Conservation (phyloP, 92 coral and sea anemone genomes). For the Anthopleura xanthogrammica region DNA sequence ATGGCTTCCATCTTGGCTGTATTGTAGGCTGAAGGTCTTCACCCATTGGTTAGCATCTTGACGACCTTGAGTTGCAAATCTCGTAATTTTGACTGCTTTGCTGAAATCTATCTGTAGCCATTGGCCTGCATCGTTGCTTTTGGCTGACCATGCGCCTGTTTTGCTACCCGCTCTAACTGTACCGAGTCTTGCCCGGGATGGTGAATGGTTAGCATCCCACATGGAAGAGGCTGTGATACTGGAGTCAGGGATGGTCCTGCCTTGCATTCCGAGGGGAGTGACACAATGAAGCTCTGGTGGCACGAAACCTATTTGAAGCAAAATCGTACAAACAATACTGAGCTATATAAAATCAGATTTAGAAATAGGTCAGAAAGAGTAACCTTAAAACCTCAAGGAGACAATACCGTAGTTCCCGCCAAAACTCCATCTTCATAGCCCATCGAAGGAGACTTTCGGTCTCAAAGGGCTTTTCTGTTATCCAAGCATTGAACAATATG, state of each 20-base stretch:
- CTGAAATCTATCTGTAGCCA: conserved; percentile 9
- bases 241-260: conserved; percentile 16
- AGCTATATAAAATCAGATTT: too few relatives aligned
- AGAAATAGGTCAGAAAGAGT: background rate
- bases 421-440: too few relatives aligned
- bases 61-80: conserved; percentile 30
- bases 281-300: conserved; percentile 7
- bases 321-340: background rate
- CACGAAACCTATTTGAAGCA: conserved; percentile 1
- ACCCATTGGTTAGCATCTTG: conserved; percentile 37
- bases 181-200: conserved; percentile 23
- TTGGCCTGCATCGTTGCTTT: conserved; percentile 17
- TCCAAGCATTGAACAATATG: too few relatives aligned
- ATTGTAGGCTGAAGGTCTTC: conserved; percentile 11
- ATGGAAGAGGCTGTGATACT: conserved; percentile 35
- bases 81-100: conserved; percentile 11
- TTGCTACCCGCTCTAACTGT: background rate
- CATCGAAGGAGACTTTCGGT: too few relatives aligned
- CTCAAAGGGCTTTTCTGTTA: too few relatives aligned
- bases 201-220: conserved; percentile 30
- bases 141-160: conserved; percentile 30
- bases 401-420: too few relatives aligned
- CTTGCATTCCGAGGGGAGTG: conserved; percentile 21
- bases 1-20: conserved; percentile 31
- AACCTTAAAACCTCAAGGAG: too few relatives aligned